phyloP scores from a whole-genome alignment of 2,797 vertebrate species.

The Centropyge bicolor region DNA sequence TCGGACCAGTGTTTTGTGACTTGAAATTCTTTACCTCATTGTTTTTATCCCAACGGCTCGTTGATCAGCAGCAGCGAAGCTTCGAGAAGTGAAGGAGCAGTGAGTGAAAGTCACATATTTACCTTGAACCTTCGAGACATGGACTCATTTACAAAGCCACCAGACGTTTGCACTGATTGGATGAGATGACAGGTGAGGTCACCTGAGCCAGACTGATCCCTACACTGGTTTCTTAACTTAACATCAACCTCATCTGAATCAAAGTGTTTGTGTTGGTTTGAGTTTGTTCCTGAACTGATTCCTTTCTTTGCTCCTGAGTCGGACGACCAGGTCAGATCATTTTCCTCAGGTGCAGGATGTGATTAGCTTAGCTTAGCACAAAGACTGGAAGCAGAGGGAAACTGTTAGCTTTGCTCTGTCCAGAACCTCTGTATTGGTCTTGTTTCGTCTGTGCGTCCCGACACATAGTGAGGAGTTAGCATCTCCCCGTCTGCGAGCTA shows the following conservation, averaged over 20 bases:
- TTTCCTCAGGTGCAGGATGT: not conserved
- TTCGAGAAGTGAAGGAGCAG: no score
- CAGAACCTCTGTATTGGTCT: no score
- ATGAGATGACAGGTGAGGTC: not conserved
- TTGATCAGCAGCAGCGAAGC: not conserved
- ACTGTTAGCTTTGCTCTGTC: not conserved
- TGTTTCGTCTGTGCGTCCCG: no score
- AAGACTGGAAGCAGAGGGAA: not conserved
- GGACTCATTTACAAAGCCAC: not conserved
- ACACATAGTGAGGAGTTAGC: not conserved
- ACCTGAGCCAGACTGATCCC: not conserved
- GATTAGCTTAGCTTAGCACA: slow-evolving; percentile 4
- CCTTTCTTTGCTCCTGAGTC: no score
- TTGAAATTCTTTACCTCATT: no score
- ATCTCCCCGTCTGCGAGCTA: not conserved
- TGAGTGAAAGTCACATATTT: no score
- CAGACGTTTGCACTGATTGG: not conserved
- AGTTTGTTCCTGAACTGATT: not conserved
- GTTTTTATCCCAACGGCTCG: no score
- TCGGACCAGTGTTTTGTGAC: slow-evolving; percentile 1
- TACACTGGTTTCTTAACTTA: no score
- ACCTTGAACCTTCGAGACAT: not conserved
- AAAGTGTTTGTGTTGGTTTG: not conserved
- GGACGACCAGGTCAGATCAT: no score
- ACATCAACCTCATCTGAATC: not conserved